Conservation (phyloP, 2,113 vertebrate genomes). For the Limnothrissa miodon region DNA sequence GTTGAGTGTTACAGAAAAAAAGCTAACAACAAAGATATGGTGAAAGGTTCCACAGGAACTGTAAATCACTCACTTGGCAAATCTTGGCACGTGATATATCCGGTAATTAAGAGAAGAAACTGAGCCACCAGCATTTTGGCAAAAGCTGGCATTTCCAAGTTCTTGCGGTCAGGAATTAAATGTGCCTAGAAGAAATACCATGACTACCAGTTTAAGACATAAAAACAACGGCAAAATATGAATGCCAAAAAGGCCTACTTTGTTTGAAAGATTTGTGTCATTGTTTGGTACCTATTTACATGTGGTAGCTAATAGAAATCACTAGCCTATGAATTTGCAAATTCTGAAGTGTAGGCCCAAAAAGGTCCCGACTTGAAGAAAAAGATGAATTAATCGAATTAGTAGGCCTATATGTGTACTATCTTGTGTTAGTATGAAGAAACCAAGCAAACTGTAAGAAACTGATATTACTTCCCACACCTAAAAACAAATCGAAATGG, state of each 20-base stretch:
- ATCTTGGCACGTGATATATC: slow-evolving; percentile 60
- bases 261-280: background rate
- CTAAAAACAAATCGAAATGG: too few species aligned
- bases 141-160: slow-evolving; percentile 54
- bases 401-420: background rate
- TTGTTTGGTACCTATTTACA: background rate
- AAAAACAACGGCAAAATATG: background rate
- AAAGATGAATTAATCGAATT: background rate
- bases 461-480: background rate
- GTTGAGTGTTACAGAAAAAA: background rate
- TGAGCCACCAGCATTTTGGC: slow-evolving; percentile 59
- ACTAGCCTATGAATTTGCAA: background rate
- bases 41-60: background rate
- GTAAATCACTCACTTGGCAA: slow-evolving; percentile 65
- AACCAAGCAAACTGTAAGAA: background rate
- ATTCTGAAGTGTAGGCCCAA: background rate
- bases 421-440: background rate
- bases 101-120: slow-evolving; percentile 55
- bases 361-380: background rate
- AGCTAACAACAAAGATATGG: too few species aligned
- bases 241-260: background rate
- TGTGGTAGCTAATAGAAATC: background rate
- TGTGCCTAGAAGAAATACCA: slow-evolving; percentile 55
- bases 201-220: background rate
- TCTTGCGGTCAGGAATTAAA: slow-evolving; percentile 44